Conservation (phyloP, 2,797 vertebrate genomes). For the Diceros bicornis region DNA sequence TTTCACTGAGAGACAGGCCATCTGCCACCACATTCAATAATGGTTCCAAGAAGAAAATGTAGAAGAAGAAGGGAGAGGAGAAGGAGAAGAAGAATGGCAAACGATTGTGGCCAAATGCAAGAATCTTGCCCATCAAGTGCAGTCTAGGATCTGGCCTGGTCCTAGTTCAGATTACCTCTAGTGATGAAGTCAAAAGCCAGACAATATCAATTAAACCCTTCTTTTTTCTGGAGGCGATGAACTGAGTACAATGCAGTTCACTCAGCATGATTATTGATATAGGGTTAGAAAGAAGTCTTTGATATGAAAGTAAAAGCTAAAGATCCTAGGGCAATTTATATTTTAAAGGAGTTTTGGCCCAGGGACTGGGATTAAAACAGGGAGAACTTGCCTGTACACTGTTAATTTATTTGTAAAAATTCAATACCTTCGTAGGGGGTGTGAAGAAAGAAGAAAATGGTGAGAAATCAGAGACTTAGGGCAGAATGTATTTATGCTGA, state of each 20-base stretch:
- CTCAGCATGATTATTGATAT: slow-evolving; percentile 70
- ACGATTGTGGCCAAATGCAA: slow-evolving; percentile 38
- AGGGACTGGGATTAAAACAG: slow-evolving; percentile 60
- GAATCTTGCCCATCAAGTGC: not conserved
- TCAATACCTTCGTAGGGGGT: slow-evolving; percentile 27
- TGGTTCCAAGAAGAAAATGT: not conserved
- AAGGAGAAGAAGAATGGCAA: not conserved
- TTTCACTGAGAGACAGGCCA: slow-evolving; percentile 81
- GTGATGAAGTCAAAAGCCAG: slow-evolving; percentile 38
- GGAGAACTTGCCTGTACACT: slow-evolving; percentile 29
- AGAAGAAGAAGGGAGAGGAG: not conserved
- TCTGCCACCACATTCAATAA: slow-evolving; percentile 76
- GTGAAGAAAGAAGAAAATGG: slow-evolving; percentile 35
- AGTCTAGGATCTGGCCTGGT: not conserved
- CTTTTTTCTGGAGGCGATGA: not conserved
- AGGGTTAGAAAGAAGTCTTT: slow-evolving; percentile 72
- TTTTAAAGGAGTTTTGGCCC: slow-evolving; percentile 69
- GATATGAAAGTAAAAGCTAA: slow-evolving; percentile 60
- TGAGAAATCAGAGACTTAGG: slow-evolving; percentile 29
- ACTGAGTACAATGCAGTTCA: not conserved
- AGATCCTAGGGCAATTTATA: slow-evolving; percentile 60
- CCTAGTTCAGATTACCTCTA: not conserved
- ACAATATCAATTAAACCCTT: slow-evolving; percentile 35
- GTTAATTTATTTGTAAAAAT: slow-evolving; percentile 74
- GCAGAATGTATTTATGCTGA: not conserved